Evolutionary conservation across 2,888 invertebrate genomes (phyloP), one percentile per base, ranked within the genome.

Genomic region (Caenorhabditis becei): DNA sequence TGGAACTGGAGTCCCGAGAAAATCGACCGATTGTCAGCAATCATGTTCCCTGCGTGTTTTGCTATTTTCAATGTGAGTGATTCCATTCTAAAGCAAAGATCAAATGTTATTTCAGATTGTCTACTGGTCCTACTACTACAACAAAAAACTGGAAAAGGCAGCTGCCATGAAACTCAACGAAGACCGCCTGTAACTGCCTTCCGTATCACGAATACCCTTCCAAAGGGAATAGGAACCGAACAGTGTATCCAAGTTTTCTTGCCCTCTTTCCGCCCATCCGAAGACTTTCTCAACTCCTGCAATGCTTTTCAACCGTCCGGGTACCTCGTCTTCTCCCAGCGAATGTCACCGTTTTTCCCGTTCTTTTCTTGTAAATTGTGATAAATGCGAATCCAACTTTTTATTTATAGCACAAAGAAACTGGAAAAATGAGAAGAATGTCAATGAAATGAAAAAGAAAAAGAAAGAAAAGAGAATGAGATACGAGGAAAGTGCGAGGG

Each of bases 1-100:
- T 74, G 80, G 75, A 77, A 80, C 18, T 88, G 87, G 87, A 84
- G 87, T 16, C 88, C 90, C n/a, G 88, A 88, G 61, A 87, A 85
- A 47, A 88, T 90, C 59, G 90, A 91, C 63, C 83, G 82, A 41
- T 69, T 88, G 16, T 89, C 89, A 41, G 83, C 84, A 10, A 85
- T 91, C 54, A 82, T 84, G 35, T 91, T 91, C 61, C 91, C 91
- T 18, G 86, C 90, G 16, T 82, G 84, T 41, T 91, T 91, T 74
- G 88, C 90, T n/a, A 80, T 91, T 54, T 91, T 91, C 77, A 91
- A 91, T 82, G 90, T 90, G 59, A 83, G 87, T 77, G 51, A 51
- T n/a, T 8, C 14, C 24, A 26, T 11, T 53, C 51, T n/a, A n/a
- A n/a, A n/a, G 35, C 7, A 35, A 35, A 10, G 10, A 10, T 35